Evolutionary conservation across 2,797 vertebrate genomes (phyloP).

Genomic region (Propithecus deckenii): DNA sequence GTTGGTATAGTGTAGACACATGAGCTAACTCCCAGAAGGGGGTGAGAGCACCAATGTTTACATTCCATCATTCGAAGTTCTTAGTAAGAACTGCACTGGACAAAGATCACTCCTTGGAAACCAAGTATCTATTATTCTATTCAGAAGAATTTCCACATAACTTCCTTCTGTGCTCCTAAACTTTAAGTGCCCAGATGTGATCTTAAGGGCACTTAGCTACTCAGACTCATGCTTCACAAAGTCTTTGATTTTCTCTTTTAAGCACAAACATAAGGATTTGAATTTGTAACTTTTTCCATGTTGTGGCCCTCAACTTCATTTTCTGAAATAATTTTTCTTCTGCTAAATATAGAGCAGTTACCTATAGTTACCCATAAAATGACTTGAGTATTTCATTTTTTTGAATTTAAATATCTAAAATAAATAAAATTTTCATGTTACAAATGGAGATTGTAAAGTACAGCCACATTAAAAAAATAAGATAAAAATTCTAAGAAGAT

Average conservation of each 20-base stretch:
- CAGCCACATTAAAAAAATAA: neutral
- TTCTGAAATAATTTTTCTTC: neutral
- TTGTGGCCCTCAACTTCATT: neutral
- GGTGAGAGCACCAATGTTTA: neutral
- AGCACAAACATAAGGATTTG: neutral
- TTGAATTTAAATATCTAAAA: neutral
- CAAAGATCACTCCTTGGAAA: neutral
- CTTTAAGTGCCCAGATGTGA: conserved; percentile 21
- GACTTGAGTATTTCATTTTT: neutral
- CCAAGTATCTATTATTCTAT: neutral
- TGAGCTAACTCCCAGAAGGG: neutral
- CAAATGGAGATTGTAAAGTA: neutral
- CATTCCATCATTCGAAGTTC: neutral
- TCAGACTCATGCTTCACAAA: neutral
- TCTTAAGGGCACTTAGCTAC: neutral
- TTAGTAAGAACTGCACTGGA: neutral
- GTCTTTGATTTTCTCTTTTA: conserved; percentile 34
- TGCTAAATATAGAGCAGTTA: conserved; percentile 19
- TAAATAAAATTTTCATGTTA: neutral
- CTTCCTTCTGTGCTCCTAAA: conserved; percentile 32
- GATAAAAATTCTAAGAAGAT: neutral
- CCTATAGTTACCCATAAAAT: neutral
- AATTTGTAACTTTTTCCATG: neutral
- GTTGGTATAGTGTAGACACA: rapidly evolving
- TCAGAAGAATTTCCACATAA: conserved; percentile 21